Evolutionary conservation across 2,888 invertebrate genomes (phyloP).

Genomic region (Phorcus lineatus): DNA sequence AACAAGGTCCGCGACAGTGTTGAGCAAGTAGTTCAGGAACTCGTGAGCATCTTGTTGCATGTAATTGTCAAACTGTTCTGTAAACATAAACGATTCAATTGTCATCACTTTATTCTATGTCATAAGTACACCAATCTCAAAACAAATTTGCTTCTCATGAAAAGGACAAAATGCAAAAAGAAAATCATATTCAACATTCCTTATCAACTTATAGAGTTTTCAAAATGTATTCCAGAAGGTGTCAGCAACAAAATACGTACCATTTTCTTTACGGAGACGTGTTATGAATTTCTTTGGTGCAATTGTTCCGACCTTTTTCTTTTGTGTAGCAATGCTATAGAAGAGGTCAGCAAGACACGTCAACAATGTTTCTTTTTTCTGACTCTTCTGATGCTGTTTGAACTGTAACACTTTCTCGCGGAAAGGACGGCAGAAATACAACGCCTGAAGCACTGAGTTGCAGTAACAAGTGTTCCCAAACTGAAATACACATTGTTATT

Average conservation of each 20-base stretch:
- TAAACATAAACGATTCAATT: constrained; percentile 48
- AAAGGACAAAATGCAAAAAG: background rate
- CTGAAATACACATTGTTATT: constrained; percentile 67
- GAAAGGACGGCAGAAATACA: constrained; percentile 99
- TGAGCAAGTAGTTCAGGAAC: constrained; percentile 98
- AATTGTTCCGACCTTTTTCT: constrained; percentile 98
- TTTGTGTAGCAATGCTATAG: constrained; percentile 99
- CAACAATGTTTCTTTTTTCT: constrained; percentile 92
- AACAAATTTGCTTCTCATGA: background rate
- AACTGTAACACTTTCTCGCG: constrained; percentile 98
- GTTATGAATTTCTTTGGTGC: constrained; percentile 99
- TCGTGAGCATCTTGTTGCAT: constrained; percentile 99
- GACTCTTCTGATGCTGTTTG: constrained; percentile 80
- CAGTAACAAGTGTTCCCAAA: constrained; percentile 99
- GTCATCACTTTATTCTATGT: too few species aligned
- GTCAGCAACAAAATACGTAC: constrained; percentile 76
- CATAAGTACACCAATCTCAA: too few species aligned
- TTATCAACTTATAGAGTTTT: background rate
- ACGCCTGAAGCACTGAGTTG: constrained; percentile 98
- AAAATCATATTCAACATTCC: background rate
- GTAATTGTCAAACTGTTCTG: constrained; percentile 99
- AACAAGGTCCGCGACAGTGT: constrained; percentile 80
- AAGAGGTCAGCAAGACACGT: constrained; percentile 99
- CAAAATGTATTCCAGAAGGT: background rate
- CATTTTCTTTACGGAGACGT: constrained; percentile 97